Percentiles rank a stretch among this genome's conserved stretches.
phyloP scores from a whole-genome alignment of 1,140 invertebrate species.

The Zaprionus africanus region DNA sequence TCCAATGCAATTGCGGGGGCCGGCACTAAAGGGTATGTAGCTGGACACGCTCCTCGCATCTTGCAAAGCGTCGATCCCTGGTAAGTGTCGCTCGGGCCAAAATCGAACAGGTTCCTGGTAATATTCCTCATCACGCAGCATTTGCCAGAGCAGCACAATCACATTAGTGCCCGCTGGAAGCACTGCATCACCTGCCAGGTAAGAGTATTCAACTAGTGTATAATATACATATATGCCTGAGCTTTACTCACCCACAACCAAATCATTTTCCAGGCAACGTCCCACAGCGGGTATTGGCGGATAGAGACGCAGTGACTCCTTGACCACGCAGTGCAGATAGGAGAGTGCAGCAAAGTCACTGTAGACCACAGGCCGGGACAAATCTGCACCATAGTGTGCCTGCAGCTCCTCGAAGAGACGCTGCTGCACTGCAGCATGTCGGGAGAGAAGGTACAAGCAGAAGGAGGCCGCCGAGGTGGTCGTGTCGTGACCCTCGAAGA shows the following conservation, averaged over 20 bases:
- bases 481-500: constrained; percentile 86
- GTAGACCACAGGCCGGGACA: constrained; percentile 73
- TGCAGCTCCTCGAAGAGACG: constrained; percentile 86
- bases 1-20: constrained; percentile 91
- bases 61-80: neutral
- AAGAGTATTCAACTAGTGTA: neutral
- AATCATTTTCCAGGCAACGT: constrained; percentile 85
- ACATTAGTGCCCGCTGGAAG: constrained; percentile 84
- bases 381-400: constrained; percentile 84
- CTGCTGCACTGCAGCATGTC: constrained; percentile 84
- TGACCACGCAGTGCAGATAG: constrained; percentile 87
- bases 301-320: constrained; percentile 87
- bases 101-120: constrained; percentile 84
- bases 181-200: constrained; percentile 1
- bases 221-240: neutral
- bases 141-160: constrained; percentile 83
- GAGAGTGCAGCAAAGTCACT: constrained; percentile 86
- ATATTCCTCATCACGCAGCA: constrained; percentile 54
- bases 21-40: constrained; percentile 90
- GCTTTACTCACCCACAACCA: constrained; percentile 69
- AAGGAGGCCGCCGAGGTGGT: constrained; percentile 68
- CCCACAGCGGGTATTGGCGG: constrained; percentile 87
- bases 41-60: constrained; percentile 20
- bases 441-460: constrained; percentile 57
- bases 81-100: constrained; percentile 86